phyloP scores from a whole-genome alignment of 2,888 invertebrate species.

The Eupithecia tripunctaria region DNA sequence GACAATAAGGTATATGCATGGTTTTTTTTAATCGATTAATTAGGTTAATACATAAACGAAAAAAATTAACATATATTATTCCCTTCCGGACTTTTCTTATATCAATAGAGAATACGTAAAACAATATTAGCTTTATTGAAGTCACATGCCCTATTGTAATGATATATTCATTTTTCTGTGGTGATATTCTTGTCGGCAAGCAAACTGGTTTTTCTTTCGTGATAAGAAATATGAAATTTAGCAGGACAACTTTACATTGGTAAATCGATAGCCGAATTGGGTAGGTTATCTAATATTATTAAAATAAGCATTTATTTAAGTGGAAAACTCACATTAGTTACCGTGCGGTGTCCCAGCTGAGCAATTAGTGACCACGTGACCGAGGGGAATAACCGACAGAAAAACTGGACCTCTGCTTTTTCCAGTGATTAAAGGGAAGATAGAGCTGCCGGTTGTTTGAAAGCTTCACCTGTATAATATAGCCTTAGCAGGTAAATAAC shows the following conservation, averaged over 20 bases:
- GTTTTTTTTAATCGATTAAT: too few species aligned
- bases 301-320: slow-evolving; percentile 67
- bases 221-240: background rate
- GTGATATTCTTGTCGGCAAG: background rate
- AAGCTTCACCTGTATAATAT: slow-evolving; percentile 9
- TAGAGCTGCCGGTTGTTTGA: slow-evolving; percentile 21
- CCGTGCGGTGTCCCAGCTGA: slow-evolving; percentile 77
- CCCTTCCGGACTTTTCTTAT: too few species aligned
- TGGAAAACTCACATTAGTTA: slow-evolving; percentile 72
- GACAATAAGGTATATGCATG: too few species aligned
- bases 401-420: slow-evolving; percentile 47
- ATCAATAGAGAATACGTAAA: too few species aligned
- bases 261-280: slow-evolving; percentile 8
- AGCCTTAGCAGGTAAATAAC: background rate
- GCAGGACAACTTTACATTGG: background rate
- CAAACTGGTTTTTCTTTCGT: background rate
- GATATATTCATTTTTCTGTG: background rate
- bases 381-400: slow-evolving; percentile 72
- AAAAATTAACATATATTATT: too few species aligned
- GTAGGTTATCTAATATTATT: slow-evolving; percentile 40
- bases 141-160: too few species aligned
- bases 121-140: too few species aligned
- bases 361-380: slow-evolving; percentile 81
- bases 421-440: slow-evolving; percentile 51
- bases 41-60: too few species aligned